Evolutionary conservation across 2,888 invertebrate species (phyloP).

Genomic region (Cartodere bifasciata): DNA sequence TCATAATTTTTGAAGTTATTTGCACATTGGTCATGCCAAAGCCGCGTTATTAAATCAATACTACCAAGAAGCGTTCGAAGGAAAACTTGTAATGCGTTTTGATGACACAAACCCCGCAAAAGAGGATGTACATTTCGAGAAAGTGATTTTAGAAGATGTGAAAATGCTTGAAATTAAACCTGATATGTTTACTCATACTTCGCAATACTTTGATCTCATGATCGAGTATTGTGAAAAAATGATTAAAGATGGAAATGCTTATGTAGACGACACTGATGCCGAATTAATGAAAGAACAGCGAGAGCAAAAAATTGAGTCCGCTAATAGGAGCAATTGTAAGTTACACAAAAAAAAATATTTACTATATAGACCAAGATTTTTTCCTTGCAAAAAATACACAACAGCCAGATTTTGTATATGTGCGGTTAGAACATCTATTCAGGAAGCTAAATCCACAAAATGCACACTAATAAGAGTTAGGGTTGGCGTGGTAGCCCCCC

Average conservation of each 20-base stretch:
- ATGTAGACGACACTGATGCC: conserved; percentile 91
- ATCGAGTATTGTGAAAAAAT: conserved; percentile 76
- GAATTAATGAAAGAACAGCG: conserved; percentile 91
- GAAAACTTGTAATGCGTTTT: conserved; percentile 94
- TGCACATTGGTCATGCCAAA: conserved; percentile 98
- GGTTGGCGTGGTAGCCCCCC: no score
- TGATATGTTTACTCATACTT: conserved; percentile 88
- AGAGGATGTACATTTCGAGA: conserved; percentile 92
- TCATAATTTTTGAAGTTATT: conserved; percentile 43
- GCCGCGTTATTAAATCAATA: conserved; percentile 97
- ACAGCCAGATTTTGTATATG: no score
- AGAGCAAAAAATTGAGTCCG: conserved; percentile 76
- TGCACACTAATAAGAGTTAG: no score
- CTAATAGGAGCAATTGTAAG: conserved; percentile 73
- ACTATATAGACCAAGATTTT: no score
- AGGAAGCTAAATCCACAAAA: no score
- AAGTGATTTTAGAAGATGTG: conserved; percentile 92
- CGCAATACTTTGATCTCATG: conserved; percentile 93
- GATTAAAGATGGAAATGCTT: conserved; percentile 81
- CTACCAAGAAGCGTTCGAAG: conserved; percentile 85
- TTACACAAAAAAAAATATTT: conserved; percentile 15
- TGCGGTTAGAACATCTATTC: no score
- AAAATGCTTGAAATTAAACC: conserved; percentile 83
- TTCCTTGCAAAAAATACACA: no score
- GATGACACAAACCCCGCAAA: conserved; percentile 99